These are phyloP conservation scores for Hyphantria cunea DNA, from an alignment of 1,140 invertebrate genomes.

Conservation along the genomic window DNA sequence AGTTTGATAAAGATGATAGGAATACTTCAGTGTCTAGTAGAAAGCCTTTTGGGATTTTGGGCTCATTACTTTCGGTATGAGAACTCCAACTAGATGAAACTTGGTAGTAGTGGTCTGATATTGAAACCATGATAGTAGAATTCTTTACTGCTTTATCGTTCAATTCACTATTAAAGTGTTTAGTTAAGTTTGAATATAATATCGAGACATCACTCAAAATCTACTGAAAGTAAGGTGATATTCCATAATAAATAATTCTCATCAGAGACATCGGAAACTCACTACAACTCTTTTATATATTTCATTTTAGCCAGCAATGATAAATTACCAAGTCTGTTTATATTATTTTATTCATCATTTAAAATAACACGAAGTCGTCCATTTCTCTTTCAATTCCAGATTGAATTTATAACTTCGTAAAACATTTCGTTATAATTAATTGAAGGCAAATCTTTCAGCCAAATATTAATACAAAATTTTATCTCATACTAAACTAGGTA, in stretches of 20 bases:
- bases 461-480: conserved; percentile 17
- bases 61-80: too few relatives aligned
- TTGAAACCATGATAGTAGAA: too few relatives aligned
- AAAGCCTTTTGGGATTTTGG: too few relatives aligned
- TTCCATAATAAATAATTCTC: not conserved
- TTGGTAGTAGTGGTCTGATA: too few relatives aligned
- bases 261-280: not conserved
- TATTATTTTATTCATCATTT: conserved; percentile 1
- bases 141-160: too few relatives aligned
- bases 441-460: not conserved
- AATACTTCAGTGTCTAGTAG: too few relatives aligned
- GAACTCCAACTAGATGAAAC: too few relatives aligned
- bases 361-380: conserved; percentile 1
- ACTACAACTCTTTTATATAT: not conserved
- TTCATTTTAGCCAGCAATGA: not conserved
- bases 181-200: too few relatives aligned
- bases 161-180: too few relatives aligned
- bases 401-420: conserved; percentile 11
- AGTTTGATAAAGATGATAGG: too few relatives aligned
- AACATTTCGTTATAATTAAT: not conserved
- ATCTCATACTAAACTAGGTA: conserved; percentile 11
- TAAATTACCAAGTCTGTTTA: too few relatives aligned
- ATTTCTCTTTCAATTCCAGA: not conserved
- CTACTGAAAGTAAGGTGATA: not conserved
- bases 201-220: not conserved